Evolutionary conservation across 2,113 vertebrate species (phyloP).

Genomic region (Trachemys scripta): DNA sequence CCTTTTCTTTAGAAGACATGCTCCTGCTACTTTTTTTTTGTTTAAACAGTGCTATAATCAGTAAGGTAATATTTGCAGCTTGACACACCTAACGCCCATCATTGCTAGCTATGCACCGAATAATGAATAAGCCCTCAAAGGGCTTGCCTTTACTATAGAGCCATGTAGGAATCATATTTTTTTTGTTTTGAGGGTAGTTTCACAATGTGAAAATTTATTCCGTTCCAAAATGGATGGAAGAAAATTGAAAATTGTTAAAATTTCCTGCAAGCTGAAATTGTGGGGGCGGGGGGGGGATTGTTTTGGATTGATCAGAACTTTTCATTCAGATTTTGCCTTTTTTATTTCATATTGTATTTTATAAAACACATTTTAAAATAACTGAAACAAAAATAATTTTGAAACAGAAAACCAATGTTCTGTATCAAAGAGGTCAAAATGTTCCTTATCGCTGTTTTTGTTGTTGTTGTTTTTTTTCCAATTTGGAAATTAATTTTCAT

Average conservation of each 20-base stretch:
- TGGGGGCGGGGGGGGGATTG: accelerated
- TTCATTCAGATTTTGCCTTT: not conserved
- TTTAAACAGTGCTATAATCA: not conserved
- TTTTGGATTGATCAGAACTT: not conserved
- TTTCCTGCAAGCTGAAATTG: not conserved
- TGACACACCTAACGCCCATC: not conserved
- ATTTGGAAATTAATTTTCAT: not conserved
- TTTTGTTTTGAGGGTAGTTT: not conserved
- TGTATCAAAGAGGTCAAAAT: not conserved
- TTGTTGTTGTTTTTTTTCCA: too few species aligned
- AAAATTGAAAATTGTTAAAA: not conserved
- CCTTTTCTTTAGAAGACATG: not conserved
- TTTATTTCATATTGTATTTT: not conserved
- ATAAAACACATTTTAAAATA: not conserved
- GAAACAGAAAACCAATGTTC: too few species aligned
- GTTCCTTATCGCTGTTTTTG: not conserved
- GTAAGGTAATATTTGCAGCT: not conserved
- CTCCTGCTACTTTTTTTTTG: not conserved
- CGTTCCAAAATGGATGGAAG: not conserved
- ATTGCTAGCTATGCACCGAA: not conserved
- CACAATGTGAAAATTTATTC: not conserved
- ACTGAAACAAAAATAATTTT: too few species aligned
- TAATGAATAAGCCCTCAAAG: not conserved
- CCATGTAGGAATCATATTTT: not conserved
- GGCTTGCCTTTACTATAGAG: not conserved